A percentile compares a stretch with the other conserved stretches of the same genome.
Evolutionary conservation across 2,113 vertebrate genomes (phyloP).

Genomic region (Coryphaenoides rupestris): DNA sequence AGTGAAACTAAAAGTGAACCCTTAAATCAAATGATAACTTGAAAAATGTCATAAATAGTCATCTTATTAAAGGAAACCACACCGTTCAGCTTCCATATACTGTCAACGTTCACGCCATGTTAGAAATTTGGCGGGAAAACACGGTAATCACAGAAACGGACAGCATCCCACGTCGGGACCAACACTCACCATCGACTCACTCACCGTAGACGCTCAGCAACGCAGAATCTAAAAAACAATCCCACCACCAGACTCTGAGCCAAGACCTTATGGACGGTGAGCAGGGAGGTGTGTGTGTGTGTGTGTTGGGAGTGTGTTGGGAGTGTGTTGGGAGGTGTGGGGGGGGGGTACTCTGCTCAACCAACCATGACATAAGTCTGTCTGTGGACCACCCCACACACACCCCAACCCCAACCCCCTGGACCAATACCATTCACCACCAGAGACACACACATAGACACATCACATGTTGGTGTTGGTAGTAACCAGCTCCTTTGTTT

Average conservation of each 20-base stretch:
- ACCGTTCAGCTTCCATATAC: neutral
- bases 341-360: slow-evolving; percentile 7
- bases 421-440: neutral
- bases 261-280: no score
- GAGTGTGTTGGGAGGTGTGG: neutral
- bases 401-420: no score
- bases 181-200: no score
- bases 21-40: neutral
- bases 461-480: slow-evolving; percentile 34
- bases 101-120: neutral
- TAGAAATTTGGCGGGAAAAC: no score
- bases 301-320: neutral
- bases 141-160: neutral
- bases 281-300: slow-evolving; percentile 9
- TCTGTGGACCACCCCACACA: neutral
- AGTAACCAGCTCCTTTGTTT: neutral
- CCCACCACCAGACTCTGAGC: neutral
- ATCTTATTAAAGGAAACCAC: neutral
- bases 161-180: no score
- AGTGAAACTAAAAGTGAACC: neutral
- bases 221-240: neutral
- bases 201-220: no score
- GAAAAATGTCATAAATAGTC: neutral
- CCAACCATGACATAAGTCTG: slow-evolving; percentile 20
- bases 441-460: neutral